phyloP scores from a whole-genome alignment of 2,888 invertebrate genomes.

The Abrostola tripartita region DNA sequence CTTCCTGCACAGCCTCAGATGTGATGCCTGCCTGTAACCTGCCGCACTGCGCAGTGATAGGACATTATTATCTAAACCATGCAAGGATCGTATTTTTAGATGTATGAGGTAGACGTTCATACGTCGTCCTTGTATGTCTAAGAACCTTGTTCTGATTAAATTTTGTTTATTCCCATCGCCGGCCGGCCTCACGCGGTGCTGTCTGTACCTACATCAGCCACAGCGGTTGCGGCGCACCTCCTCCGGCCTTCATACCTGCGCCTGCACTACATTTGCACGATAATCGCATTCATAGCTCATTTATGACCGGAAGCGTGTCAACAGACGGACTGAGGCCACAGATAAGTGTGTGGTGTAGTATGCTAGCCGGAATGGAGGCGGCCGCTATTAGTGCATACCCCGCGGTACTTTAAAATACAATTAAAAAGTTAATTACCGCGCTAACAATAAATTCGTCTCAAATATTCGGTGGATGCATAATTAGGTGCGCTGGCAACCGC shows the following conservation, averaged over 20 bases:
- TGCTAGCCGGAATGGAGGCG: not conserved
- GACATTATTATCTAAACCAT: too few relatives aligned
- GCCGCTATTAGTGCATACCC: constrained; percentile 28
- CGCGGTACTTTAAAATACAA: constrained; percentile 22
- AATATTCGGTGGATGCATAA: constrained; percentile 32
- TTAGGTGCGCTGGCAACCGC: constrained; percentile 10
- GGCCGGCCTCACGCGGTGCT: too few relatives aligned
- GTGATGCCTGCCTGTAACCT: too few relatives aligned
- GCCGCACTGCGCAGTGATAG: too few relatives aligned
- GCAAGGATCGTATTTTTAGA: too few relatives aligned
- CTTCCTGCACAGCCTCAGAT: too few relatives aligned
- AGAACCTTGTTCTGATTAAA: too few relatives aligned
- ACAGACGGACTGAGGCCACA: constrained; percentile 2
- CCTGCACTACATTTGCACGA: not conserved
- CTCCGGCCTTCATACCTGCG: not conserved
- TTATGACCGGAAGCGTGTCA: constrained; percentile 4
- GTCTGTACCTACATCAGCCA: too few relatives aligned
- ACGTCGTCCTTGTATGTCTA: too few relatives aligned
- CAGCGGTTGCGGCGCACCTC: not conserved
- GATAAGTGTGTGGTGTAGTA: not conserved
- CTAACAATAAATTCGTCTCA: constrained; percentile 31
- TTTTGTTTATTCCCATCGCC: too few relatives aligned
- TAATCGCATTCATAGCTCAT: constrained; percentile 2
- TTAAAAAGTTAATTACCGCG: constrained; percentile 39
- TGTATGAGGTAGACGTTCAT: too few relatives aligned